phyloP scores from a whole-genome alignment of 2,888 invertebrate genomes.

The Slavum lentiscoides region DNA sequence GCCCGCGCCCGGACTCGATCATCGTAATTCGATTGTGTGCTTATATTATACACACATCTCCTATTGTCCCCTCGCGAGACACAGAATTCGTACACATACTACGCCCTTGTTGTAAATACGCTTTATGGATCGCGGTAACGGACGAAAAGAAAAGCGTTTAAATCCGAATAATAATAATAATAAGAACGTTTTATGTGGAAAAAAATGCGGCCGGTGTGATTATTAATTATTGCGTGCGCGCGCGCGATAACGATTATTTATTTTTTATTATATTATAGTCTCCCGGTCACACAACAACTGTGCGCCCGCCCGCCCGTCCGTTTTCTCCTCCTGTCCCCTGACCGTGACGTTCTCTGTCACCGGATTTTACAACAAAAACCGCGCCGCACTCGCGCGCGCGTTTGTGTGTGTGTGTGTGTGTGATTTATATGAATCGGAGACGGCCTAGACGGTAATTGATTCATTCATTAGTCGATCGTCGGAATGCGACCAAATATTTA shows the following conservation, averaged over 20 bases:
- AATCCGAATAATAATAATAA: conserved; percentile 1
- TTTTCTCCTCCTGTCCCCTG: background rate
- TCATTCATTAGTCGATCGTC: conserved; percentile 46
- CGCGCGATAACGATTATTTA: conserved; percentile 24
- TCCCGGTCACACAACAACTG: background rate
- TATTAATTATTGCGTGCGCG: background rate
- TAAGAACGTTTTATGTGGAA: background rate
- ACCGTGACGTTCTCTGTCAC: background rate
- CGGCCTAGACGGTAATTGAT: conserved; percentile 35
- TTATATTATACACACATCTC: no score
- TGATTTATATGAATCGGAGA: conserved; percentile 20
- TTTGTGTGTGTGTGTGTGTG: background rate
- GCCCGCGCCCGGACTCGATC: background rate
- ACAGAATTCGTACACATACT: no score
- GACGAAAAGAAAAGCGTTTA: background rate
- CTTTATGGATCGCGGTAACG: no score
- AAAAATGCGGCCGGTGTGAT: background rate
- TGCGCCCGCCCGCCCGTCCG: background rate
- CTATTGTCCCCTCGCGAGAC: no score
- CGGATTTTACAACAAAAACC: background rate
- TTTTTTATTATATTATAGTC: background rate
- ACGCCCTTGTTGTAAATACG: no score
- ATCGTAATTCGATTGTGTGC: no score
- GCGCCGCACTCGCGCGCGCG: background rate
- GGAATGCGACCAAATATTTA: conserved; percentile 51